A percentile compares a stretch with the other conserved stretches of the same genome.
Conservation (phyloP, 2,888 invertebrate genomes). For the Tetanocera ferruginea region DNA sequence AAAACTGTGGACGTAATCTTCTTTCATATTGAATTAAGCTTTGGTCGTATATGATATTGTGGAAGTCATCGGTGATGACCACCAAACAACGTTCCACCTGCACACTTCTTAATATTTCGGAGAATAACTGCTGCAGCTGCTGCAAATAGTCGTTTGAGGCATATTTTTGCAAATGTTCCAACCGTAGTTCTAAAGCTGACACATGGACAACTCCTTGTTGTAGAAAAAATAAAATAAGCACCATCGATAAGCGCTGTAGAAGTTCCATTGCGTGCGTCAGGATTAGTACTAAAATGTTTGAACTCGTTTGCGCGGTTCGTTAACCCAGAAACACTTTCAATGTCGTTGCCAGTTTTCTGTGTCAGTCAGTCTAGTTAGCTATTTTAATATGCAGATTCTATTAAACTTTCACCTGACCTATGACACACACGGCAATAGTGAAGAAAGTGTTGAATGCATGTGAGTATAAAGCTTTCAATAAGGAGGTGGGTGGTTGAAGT, state of each 20-base stretch:
- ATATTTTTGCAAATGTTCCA: background rate
- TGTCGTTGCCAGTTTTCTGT: background rate
- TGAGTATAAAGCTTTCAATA: too few relatives aligned
- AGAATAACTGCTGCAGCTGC: conserved; percentile 27
- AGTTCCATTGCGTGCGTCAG: background rate
- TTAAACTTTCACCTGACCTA: conserved; percentile 15
- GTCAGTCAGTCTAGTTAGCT: background rate
- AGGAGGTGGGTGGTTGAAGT: too few relatives aligned
- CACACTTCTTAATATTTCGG: conserved; percentile 42
- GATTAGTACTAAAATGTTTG: background rate
- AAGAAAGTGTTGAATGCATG: background rate
- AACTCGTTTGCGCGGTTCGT: background rate
- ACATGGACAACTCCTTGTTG: background rate
- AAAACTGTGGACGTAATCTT: conserved; percentile 54
- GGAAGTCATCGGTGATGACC: conserved; percentile 63
- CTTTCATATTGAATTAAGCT: conserved; percentile 53
- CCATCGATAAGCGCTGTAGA: background rate
- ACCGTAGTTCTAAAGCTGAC: background rate
- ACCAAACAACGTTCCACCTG: conserved; percentile 62
- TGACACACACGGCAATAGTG: background rate
- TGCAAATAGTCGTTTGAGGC: conserved; percentile 5
- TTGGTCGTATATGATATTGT: conserved; percentile 57
- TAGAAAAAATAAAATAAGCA: background rate
- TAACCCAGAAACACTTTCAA: background rate
- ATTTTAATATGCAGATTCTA: conserved; percentile 29